Base-by-base conservation (phyloP, 1,140 invertebrate genomes). In the Leptinotarsa undecemlineata region DNA sequence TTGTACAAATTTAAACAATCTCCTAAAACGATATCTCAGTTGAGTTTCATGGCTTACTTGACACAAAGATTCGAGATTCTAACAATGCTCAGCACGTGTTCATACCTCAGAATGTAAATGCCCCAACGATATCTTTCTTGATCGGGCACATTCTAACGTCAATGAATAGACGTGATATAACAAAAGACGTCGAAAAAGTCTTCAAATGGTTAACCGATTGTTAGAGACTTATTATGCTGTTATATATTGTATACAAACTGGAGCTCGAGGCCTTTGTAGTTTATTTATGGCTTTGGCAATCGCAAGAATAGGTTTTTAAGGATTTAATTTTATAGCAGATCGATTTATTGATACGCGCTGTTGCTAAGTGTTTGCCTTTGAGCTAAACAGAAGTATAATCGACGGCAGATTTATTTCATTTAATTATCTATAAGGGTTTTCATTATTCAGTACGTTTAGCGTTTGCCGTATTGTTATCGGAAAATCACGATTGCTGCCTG, bases 171-270 rank as follows among this genome's bases (percentile, higher is more conserved):
- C 75, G 75, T 76, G 75, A 73, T 73, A 42, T n/a, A 48, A 73
- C 72, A 76, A 76, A 69, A 70, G 75, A 48, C 42, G n/a, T 42
- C 62, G 61, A 76, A 76, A 76, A 76, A 68, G 60, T 69, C 71
- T 73, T 67, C 42, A 51, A 76, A 76, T 76, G 75, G 71, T 76
- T 76, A 76, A 75, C 74, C 76, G 60, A 77, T 77, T 77, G 76
- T 76, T 77, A 68, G 64, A 60, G 71, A 72, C 71, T 76, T 68
- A 77, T 77, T 77, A 77, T 77, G 48, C 69, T 74, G 76, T 74
- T 74, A 72, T 62, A 74, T 64, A 77, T 71, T 74, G 76, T 74
- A 77, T 77, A 77, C 68, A 74, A 76, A 74, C 75, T 74, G 26
- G 47, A 61, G 66, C 67, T 66, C 60, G n/a, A 67, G 74, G 74